Conservation (phyloP, 1,140 invertebrate genomes). For the Limonius californicus region DNA sequence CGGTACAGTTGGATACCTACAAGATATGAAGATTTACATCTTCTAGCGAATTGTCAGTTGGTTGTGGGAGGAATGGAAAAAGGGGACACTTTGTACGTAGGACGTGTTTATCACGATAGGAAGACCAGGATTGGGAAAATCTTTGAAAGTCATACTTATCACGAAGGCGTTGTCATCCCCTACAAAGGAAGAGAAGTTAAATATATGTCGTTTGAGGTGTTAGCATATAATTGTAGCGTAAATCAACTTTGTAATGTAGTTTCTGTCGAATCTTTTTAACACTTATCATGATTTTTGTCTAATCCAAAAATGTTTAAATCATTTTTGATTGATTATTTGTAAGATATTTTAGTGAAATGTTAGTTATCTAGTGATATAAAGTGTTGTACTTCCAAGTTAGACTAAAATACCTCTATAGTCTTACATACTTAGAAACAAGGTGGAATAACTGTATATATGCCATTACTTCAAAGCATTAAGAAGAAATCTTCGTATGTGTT, state of each 20-base stretch:
- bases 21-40: background rate
- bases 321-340: too few species aligned
- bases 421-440: too few species aligned
- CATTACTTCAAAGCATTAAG: too few species aligned
- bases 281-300: too few species aligned
- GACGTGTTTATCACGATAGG: background rate
- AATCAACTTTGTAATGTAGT: background rate
- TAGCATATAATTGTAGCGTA: background rate
- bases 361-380: too few species aligned
- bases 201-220: background rate
- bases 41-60: background rate
- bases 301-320: too few species aligned
- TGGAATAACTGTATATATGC: too few species aligned
- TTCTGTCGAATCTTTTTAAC: too few species aligned
- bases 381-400: too few species aligned
- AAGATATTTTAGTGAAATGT: too few species aligned
- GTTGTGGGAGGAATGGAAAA: background rate
- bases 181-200: background rate
- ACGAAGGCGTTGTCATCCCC: background rate
- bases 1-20: background rate
- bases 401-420: too few species aligned
- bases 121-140: background rate
- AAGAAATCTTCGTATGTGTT: too few species aligned
- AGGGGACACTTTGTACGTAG: background rate
- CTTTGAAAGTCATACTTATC: background rate